These are phyloP conservation scores for Anoura caudifer DNA, from an alignment of 2,113 vertebrate species.

Conservation along the genomic window DNA sequence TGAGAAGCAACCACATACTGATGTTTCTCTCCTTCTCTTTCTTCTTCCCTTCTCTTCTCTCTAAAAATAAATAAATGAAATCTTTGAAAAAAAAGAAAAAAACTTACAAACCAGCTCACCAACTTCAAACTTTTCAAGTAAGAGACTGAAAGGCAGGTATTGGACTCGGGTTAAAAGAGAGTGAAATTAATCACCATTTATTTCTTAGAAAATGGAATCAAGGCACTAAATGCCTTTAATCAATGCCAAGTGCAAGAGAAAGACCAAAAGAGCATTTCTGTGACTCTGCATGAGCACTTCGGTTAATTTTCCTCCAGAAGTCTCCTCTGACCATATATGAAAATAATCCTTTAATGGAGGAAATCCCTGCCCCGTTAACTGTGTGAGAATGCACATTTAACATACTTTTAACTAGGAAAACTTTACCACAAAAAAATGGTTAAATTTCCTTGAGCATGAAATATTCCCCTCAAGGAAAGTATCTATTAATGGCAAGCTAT, in stretches of 20 bases:
- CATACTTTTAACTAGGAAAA: not conserved
- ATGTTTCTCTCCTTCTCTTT: too few relatives aligned
- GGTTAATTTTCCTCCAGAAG: not conserved
- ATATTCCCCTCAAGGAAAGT: not conserved
- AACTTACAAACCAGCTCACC: not conserved
- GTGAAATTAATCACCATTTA: not conserved
- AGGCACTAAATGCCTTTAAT: not conserved
- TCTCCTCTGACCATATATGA: not conserved
- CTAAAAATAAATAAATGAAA: not conserved
- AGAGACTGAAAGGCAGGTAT: not conserved
- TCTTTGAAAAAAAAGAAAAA: too few relatives aligned
- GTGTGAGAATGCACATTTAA: not conserved
- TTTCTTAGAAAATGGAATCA: not conserved
- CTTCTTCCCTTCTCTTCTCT: too few relatives aligned
- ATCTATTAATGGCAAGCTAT: constrained; percentile 56
- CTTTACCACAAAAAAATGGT: constrained; percentile 57
- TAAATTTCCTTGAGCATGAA: constrained; percentile 32
- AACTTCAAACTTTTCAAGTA: not conserved
- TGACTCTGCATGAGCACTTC: not conserved
- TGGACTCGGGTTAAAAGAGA: not conserved
- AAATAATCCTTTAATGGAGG: not conserved
- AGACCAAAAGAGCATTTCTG: not conserved
- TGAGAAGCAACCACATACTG: too few relatives aligned
- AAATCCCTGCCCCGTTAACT: not conserved
- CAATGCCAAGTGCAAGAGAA: not conserved